phyloP scores from a whole-genome alignment of 2,797 vertebrate species.

The Anisognathus igniventris region DNA sequence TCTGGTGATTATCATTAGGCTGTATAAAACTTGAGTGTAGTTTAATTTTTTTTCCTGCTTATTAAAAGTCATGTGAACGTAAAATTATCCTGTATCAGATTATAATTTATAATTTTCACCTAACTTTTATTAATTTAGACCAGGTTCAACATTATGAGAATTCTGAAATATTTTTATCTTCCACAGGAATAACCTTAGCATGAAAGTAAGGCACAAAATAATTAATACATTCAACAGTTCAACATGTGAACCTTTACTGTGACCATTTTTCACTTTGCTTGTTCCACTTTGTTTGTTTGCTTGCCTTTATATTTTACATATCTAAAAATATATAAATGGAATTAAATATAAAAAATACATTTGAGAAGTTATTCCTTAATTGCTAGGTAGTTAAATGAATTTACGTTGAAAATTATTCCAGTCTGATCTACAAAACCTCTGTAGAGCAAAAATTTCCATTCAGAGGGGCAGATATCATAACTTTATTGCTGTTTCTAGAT shows the following conservation, averaged over 20 bases:
- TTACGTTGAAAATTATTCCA: background rate
- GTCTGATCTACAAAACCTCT: background rate
- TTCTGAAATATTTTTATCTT: background rate
- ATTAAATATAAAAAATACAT: background rate
- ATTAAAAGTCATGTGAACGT: background rate
- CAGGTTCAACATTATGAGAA: background rate
- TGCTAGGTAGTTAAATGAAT: background rate
- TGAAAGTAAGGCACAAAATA: background rate
- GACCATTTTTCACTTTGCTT: background rate
- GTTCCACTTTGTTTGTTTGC: background rate
- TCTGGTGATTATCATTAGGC: background rate
- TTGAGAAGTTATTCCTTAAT: background rate
- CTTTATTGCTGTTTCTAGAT: background rate
- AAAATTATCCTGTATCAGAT: background rate
- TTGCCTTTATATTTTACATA: background rate
- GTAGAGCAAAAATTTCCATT: background rate
- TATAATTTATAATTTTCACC: background rate
- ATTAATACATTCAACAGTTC: background rate
- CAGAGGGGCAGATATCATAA: background rate
- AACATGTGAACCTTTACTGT: background rate
- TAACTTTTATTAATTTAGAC: background rate
- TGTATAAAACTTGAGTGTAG: background rate
- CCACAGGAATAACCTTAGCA: background rate
- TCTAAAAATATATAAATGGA: background rate
- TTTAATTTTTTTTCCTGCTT: background rate